These are phyloP conservation scores for Lamprotornis superbus DNA, from an alignment of 2,113 vertebrate genomes.

Conservation along the genomic window DNA sequence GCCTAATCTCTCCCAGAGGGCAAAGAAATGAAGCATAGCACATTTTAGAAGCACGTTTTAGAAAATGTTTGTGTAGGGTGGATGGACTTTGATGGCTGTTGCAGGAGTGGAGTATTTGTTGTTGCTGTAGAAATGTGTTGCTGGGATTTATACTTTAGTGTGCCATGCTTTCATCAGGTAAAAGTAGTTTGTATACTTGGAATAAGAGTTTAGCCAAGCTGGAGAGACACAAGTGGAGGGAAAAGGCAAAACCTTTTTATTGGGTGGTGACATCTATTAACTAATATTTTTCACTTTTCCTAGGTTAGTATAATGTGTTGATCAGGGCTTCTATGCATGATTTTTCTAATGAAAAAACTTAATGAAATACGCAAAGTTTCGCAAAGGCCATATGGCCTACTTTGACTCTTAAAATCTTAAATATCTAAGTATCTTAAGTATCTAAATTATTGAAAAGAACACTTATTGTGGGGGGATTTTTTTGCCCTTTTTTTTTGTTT, in stretches of 20 bases:
- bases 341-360: neutral
- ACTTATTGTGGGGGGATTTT: rapidly evolving
- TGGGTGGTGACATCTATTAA: neutral
- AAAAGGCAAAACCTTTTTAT: neutral
- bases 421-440: neutral
- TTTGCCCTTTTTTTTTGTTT: too few relatives aligned
- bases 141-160: neutral
- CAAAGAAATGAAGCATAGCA: neutral
- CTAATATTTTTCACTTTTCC: neutral
- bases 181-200: neutral
- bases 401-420: neutral
- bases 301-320: neutral
- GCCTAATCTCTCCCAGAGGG: neutral
- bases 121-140: neutral
- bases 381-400: neutral
- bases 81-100: neutral
- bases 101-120: neutral
- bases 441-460: rapidly evolving
- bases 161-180: neutral
- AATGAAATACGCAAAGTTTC: neutral
- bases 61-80: neutral
- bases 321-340: neutral
- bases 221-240: neutral
- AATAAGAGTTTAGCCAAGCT: neutral
- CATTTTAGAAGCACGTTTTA: neutral